Percentiles rank a stretch among this genome's conserved stretches.
phyloP scores from a whole-genome alignment of 2,888 invertebrate species.

The Dasypolia templi region DNA sequence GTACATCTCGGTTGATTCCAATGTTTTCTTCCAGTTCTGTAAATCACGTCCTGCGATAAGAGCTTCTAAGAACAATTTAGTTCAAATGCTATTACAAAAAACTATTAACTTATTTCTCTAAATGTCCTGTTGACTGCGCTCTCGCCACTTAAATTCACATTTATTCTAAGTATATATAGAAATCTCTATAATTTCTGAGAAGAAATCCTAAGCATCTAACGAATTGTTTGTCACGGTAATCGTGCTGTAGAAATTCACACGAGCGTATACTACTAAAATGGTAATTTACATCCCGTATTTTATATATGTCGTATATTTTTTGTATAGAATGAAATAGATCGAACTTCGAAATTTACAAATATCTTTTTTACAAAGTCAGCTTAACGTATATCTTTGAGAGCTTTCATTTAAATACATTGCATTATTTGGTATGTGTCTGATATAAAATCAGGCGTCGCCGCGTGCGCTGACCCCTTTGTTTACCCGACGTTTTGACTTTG shows the following conservation, averaged over 20 bases:
- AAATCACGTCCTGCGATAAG: constrained; percentile 18
- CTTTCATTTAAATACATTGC: constrained; percentile 40
- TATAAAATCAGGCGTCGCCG: constrained; percentile 58
- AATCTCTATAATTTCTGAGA: constrained; percentile 46
- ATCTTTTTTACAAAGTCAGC: background rate
- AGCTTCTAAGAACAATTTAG: constrained; percentile 19
- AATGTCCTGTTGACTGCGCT: constrained; percentile 28
- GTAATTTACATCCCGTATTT: constrained; percentile 46
- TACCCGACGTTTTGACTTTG: constrained; percentile 65
- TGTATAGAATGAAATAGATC: background rate
- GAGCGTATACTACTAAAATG: constrained; percentile 42
- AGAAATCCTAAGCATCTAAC: constrained; percentile 53
- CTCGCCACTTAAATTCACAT: constrained; percentile 53
- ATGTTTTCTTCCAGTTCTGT: constrained; percentile 14
- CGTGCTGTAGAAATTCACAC: constrained; percentile 69
- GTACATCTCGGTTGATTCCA: constrained; percentile 1
- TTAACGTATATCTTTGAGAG: constrained; percentile 13
- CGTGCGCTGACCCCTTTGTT: constrained; percentile 71
- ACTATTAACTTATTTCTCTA: constrained; percentile 44
- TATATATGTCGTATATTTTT: constrained; percentile 33
- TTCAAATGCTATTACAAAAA: constrained; percentile 37
- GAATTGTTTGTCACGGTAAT: constrained; percentile 62
- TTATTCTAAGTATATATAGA: constrained; percentile 48
- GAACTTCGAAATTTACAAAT: background rate
- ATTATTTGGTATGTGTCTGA: constrained; percentile 59